These are phyloP conservation scores for Leptinotarsa haldemani DNA, from an alignment of 2,888 invertebrate species.

Conservation along the genomic window DNA sequence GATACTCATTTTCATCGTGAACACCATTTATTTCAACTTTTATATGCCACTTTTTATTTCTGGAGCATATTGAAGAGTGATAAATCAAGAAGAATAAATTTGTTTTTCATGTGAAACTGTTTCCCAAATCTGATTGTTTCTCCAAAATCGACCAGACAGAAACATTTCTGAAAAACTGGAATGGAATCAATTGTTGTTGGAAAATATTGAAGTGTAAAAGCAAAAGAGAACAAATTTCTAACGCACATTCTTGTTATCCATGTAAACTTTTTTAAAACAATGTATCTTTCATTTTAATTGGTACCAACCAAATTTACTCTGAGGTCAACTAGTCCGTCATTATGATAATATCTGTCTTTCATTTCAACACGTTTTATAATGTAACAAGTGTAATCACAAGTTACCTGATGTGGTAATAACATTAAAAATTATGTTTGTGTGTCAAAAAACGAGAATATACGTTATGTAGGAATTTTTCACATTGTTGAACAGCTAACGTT, in stretches of 20 bases:
- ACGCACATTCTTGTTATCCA: neutral
- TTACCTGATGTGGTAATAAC: conserved; percentile 36
- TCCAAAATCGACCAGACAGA: too few species aligned
- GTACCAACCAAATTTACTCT: conserved; percentile 18
- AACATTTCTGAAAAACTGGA: too few species aligned
- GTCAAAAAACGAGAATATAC: conserved; percentile 17
- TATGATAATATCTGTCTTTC: conserved; percentile 27
- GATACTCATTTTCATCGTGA: too few species aligned
- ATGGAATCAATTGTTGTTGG: too few species aligned
- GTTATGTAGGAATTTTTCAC: conserved; percentile 16
- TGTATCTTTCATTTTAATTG: neutral
- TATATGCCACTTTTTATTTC: too few species aligned
- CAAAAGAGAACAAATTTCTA: too few species aligned
- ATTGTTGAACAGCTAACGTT: neutral
- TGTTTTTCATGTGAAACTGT: too few species aligned
- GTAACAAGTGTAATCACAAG: conserved; percentile 31
- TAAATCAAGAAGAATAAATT: too few species aligned
- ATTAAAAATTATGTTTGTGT: conserved; percentile 35
- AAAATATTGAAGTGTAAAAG: too few species aligned
- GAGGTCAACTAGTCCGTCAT: conserved; percentile 36
- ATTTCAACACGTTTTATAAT: conserved; percentile 20
- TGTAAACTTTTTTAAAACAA: neutral
- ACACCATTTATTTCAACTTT: too few species aligned
- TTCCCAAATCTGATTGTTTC: too few species aligned
- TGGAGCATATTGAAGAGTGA: too few species aligned